These are phyloP conservation scores for Mesorhabditis spiculigera DNA, from an alignment of 2,888 invertebrate genomes.

Conservation along the genomic window DNA sequence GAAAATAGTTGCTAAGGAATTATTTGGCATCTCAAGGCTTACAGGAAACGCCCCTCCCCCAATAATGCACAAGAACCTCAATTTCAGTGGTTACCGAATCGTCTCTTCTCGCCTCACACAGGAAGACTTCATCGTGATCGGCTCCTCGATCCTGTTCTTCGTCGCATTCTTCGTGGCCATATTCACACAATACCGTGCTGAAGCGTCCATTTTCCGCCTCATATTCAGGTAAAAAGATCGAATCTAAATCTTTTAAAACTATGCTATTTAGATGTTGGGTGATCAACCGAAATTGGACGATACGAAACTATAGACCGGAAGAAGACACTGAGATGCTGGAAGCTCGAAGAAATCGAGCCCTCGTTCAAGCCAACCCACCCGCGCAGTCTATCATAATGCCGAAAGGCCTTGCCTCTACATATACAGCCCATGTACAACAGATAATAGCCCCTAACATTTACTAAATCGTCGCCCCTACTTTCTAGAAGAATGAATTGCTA, in stretches of 20 bases:
- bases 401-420: no score
- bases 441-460: no score
- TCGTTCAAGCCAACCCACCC: no score
- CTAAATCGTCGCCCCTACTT: no score
- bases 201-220: conserved; percentile 45
- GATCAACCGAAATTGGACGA: conserved; percentile 55
- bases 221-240: conserved; percentile 18
- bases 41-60: no score
- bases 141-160: conserved; percentile 65
- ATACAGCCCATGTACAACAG: no score
- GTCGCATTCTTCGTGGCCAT: conserved; percentile 66
- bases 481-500: no score
- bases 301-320: conserved; percentile 43
- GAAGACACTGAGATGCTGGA: conserved; percentile 32
- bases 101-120: conserved; percentile 31
- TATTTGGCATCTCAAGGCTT: no score
- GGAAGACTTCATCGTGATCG: conserved; percentile 63
- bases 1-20: no score
- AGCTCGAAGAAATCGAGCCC: neutral
- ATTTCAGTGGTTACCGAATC: conserved; percentile 21
- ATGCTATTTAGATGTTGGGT: conserved; percentile 38
- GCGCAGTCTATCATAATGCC: no score
- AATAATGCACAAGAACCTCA: neutral
- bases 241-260: neutral
- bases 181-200: conserved; percentile 59